phyloP scores from a whole-genome alignment of 1,140 invertebrate species.

The Drosophila neocordata region DNA sequence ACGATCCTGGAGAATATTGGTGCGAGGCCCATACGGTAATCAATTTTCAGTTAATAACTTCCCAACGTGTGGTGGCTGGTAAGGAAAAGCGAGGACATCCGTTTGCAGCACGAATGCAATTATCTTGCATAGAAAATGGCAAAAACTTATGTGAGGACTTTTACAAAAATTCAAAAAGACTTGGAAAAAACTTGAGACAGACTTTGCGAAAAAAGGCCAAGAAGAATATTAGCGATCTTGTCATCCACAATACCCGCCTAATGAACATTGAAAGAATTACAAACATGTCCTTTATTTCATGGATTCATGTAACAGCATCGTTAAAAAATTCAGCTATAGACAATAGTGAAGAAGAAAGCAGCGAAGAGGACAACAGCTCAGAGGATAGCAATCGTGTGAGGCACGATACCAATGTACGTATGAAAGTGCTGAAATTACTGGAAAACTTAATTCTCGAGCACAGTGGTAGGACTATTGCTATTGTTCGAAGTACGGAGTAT shows the following conservation, averaged over 20 bases:
- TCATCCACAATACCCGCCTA: conserved; percentile 62
- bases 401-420: conserved; percentile 33
- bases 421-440: conserved; percentile 33
- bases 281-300: not conserved
- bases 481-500: conserved; percentile 61
- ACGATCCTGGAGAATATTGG: conserved; percentile 83
- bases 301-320: conserved; percentile 47
- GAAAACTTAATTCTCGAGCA: conserved; percentile 10
- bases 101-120: conserved; percentile 67
- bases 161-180: conserved; percentile 1
- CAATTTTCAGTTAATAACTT: conserved; percentile 51
- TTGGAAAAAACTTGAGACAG: conserved; percentile 21
- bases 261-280: conserved; percentile 42
- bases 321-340: conserved; percentile 36
- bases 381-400: conserved; percentile 25
- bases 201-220: not conserved
- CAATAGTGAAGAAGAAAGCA: conserved; percentile 39
- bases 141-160: conserved; percentile 18
- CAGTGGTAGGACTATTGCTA: not conserved
- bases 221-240: conserved; percentile 20
- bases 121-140: conserved; percentile 12
- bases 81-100: conserved; percentile 64
- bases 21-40: conserved; percentile 79
- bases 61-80: conserved; percentile 56
- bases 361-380: conserved; percentile 38